These are phyloP conservation scores for Linyphia triangularis DNA, from an alignment of 2,888 invertebrate genomes.

Conservation along the genomic window DNA sequence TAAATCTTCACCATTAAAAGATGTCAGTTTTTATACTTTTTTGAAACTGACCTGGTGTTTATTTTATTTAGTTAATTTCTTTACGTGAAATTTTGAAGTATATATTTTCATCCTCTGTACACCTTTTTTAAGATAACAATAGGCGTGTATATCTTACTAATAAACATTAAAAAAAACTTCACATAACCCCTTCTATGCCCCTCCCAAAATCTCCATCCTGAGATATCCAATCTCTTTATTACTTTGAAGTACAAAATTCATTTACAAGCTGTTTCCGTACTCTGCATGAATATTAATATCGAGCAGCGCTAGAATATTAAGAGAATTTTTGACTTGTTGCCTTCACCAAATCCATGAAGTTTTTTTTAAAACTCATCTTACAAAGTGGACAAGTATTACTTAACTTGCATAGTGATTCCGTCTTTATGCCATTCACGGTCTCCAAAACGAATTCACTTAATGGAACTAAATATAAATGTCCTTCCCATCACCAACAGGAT, in stretches of 20 bases:
- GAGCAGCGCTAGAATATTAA: not conserved
- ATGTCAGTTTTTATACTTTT: no score
- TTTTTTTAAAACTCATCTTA: constrained; percentile 14
- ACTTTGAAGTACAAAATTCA: not conserved
- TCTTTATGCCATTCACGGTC: not conserved
- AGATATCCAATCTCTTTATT: constrained; percentile 13
- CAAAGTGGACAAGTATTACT: not conserved
- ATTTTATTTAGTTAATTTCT: no score
- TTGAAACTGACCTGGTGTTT: no score
- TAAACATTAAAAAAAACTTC: no score
- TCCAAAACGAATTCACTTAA: constrained; percentile 28
- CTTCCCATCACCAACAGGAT: not conserved
- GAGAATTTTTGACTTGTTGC: constrained; percentile 10
- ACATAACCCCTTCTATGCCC: not conserved
- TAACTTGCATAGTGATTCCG: not conserved
- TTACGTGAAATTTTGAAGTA: no score
- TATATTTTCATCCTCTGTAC: no score
- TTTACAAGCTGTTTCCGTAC: not conserved
- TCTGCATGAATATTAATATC: constrained; percentile 15
- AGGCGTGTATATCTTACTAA: no score
- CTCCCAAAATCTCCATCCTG: not conserved
- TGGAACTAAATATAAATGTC: constrained; percentile 41
- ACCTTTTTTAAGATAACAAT: no score
- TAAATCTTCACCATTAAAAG: no score
- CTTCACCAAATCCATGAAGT: not conserved